phyloP scores from a whole-genome alignment of 2,888 invertebrate genomes.

The Gnatocerus cornutus region DNA sequence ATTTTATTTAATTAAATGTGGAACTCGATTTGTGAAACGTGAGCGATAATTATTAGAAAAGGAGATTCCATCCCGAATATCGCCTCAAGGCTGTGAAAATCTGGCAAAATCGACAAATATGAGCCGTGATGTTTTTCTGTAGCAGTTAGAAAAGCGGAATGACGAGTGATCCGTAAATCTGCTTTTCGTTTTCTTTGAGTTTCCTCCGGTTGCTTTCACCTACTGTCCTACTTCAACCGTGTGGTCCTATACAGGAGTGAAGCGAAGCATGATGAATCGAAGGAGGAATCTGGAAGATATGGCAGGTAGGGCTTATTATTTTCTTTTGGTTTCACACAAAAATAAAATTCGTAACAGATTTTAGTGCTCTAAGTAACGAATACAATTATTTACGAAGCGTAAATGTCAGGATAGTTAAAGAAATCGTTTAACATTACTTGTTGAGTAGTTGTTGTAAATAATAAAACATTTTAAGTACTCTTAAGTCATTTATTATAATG shows the following conservation, averaged over 20 bases:
- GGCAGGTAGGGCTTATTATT: conserved; percentile 4
- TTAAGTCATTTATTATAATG: too few species aligned
- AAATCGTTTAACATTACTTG: too few species aligned
- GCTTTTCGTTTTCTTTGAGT: conserved; percentile 39
- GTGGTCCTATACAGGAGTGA: conserved; percentile 22
- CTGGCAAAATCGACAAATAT: conserved; percentile 41
- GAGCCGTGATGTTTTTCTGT: conserved; percentile 39
- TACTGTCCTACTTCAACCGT: conserved; percentile 33
- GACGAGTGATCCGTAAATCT: conserved; percentile 44
- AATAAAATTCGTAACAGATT: neutral
- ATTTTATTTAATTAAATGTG: conserved; percentile 34
- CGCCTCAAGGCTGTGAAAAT: conserved; percentile 22
- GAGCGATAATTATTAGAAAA: conserved; percentile 30
- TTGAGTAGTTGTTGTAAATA: too few species aligned
- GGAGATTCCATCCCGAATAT: conserved; percentile 18
- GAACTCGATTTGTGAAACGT: conserved; percentile 38
- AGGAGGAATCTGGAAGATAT: conserved; percentile 37
- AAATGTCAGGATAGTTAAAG: too few species aligned
- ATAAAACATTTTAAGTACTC: too few species aligned
- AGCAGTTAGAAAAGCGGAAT: conserved; percentile 45
- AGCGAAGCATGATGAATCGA: conserved; percentile 51
- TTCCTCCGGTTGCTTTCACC: conserved; percentile 33
- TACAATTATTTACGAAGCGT: neutral
- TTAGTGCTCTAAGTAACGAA: neutral
- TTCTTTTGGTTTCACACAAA: neutral